Conservation (phyloP, 2,888 invertebrate genomes). For the Aphidoletes aphidimyza region DNA sequence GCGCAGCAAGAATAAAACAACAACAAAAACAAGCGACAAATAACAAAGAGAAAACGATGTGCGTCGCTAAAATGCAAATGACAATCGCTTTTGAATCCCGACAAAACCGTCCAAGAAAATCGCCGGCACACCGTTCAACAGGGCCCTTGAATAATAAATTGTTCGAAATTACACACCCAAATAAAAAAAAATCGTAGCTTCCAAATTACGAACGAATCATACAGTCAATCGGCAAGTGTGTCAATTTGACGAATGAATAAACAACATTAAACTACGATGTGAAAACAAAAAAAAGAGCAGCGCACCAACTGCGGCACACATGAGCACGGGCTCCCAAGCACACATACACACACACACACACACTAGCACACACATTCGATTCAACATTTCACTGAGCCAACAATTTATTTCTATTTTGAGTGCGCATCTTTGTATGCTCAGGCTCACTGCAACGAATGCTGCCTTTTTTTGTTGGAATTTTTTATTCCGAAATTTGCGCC, state of each 20-base stretch:
- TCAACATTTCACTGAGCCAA: background rate
- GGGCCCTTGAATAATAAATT: background rate
- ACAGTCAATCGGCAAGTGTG: constrained; percentile 36
- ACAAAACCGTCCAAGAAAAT: background rate
- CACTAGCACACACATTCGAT: too few species aligned
- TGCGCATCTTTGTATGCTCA: too few species aligned
- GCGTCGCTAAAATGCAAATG: constrained; percentile 15
- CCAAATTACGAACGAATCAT: constrained; percentile 28
- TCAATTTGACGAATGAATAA: constrained; percentile 6
- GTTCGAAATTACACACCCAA: constrained; percentile 19
- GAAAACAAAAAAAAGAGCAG: background rate
- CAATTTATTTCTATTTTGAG: constrained; percentile 17
- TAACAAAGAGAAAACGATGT: too few species aligned
- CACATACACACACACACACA: too few species aligned
- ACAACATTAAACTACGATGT: background rate
- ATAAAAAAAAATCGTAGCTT: background rate
- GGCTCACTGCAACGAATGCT: too few species aligned
- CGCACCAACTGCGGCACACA: constrained; percentile 8
- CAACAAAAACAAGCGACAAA: too few species aligned
- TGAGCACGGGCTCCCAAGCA: too few species aligned
- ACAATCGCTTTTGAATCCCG: background rate
- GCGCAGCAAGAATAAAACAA: background rate
- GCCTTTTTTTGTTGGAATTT: too few species aligned
- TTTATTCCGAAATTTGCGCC: too few species aligned
- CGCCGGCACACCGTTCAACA: background rate